Evolutionary conservation across 2,797 vertebrate species (phyloP).

Genomic region (Limnodromus scolopaceus): DNA sequence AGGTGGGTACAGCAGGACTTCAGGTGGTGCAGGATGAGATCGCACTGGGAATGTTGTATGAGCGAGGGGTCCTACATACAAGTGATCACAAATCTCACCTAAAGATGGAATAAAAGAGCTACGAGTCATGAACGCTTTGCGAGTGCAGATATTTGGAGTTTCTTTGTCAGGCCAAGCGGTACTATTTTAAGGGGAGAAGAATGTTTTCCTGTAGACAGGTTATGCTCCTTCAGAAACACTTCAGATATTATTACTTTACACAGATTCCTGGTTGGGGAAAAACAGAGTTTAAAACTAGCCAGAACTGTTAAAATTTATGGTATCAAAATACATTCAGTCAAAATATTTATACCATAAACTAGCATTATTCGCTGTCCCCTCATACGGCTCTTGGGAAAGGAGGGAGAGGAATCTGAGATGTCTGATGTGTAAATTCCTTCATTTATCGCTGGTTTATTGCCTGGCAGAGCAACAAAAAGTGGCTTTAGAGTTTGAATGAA

Average conservation of each 20-base stretch:
- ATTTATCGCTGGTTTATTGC: slow-evolving; percentile 23
- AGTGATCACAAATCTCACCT: background rate
- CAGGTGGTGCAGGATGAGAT: accelerated
- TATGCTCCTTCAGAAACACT: slow-evolving; percentile 39
- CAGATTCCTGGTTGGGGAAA: background rate
- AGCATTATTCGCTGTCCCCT: slow-evolving; percentile 21
- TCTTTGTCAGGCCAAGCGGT: background rate
- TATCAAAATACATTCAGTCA: slow-evolving; percentile 53
- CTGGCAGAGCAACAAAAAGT: slow-evolving; percentile 36
- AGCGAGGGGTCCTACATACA: background rate
- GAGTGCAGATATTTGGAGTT: background rate
- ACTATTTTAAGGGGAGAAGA: slow-evolving; percentile 16
- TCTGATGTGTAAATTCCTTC: slow-evolving; percentile 49
- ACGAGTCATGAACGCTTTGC: background rate
- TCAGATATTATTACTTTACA: slow-evolving; percentile 35
- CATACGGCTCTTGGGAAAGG: slow-evolving; percentile 18
- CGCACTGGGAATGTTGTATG: background rate
- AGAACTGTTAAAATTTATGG: slow-evolving; percentile 55
- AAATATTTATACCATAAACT: slow-evolving; percentile 44
- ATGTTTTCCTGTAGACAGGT: slow-evolving; percentile 34
- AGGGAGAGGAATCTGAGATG: slow-evolving; percentile 28
- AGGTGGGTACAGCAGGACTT: background rate
- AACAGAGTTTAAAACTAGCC: slow-evolving; percentile 18
- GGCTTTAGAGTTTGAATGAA: slow-evolving; percentile 29
- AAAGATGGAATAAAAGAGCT: background rate